phyloP scores from a whole-genome alignment of 2,888 invertebrate genomes.

The Girardia tigrina region DNA sequence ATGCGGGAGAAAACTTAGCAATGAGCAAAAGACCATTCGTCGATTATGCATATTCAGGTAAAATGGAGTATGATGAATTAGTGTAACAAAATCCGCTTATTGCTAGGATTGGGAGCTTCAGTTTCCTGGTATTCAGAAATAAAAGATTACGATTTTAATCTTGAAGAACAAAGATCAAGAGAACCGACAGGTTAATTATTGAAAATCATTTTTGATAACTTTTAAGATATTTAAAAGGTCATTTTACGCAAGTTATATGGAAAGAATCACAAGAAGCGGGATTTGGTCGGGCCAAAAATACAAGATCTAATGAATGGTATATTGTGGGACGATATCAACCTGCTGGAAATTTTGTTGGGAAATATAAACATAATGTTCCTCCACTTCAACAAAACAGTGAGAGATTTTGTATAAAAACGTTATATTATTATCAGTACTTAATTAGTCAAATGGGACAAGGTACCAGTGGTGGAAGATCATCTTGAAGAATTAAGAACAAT shows the following conservation, averaged over 20 bases:
- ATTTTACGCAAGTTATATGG: background rate
- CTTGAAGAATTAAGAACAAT: background rate
- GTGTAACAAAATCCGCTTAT: background rate
- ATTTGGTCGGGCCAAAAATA: background rate
- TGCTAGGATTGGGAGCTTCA: background rate
- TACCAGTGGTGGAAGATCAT: background rate
- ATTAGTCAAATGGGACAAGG: background rate
- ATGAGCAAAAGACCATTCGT: background rate
- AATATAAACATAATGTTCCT: background rate
- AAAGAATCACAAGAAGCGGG: background rate
- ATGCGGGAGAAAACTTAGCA: background rate
- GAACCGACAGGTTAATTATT: background rate
- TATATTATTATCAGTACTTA: background rate
- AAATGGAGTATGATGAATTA: background rate
- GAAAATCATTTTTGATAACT: background rate
- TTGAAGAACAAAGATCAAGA: background rate
- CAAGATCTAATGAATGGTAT: background rate
- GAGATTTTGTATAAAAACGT: background rate
- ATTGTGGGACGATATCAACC: conserved; percentile 1
- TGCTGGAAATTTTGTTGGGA: background rate
- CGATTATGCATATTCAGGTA: background rate
- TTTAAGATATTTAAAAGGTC: background rate
- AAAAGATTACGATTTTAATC: background rate
- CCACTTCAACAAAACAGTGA: background rate
- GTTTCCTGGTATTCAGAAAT: background rate